phyloP scores from a whole-genome alignment of 2,797 vertebrate species.

The Artibeus lituratus region DNA sequence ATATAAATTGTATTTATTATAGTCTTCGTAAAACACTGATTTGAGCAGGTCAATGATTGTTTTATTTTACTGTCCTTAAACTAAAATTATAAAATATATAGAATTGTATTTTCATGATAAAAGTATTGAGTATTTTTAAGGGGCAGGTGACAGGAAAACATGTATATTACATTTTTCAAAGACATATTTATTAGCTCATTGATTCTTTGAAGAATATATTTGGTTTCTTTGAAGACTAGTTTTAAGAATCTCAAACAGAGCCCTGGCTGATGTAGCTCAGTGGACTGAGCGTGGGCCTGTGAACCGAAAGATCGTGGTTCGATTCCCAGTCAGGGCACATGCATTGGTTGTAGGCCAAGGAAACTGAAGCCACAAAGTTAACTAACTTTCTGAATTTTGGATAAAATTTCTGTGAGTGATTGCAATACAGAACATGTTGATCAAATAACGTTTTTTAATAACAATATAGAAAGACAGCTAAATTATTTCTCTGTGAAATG shows the following conservation, averaged over 20 bases:
- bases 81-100: background rate
- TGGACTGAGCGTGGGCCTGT: too few relatives aligned
- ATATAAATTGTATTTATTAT: background rate
- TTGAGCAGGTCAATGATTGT: background rate
- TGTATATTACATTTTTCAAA: background rate
- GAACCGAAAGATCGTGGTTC: too few relatives aligned
- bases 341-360: too few relatives aligned
- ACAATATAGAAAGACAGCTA: background rate
- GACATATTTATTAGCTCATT: background rate
- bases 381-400: background rate
- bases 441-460: background rate
- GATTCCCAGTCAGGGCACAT: too few relatives aligned
- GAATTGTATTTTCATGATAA: background rate
- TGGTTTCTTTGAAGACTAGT: background rate
- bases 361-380: background rate
- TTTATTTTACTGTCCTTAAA: background rate
- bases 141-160: background rate
- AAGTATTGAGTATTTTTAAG: background rate
- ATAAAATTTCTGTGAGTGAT: background rate
- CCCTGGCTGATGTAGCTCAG: too few relatives aligned
- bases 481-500: background rate
- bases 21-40: background rate
- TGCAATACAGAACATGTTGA: background rate
- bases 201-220: background rate
- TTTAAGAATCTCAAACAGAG: background rate